Conservation (phyloP, 2,113 vertebrate genomes). For the Corydoras maculifer region DNA sequence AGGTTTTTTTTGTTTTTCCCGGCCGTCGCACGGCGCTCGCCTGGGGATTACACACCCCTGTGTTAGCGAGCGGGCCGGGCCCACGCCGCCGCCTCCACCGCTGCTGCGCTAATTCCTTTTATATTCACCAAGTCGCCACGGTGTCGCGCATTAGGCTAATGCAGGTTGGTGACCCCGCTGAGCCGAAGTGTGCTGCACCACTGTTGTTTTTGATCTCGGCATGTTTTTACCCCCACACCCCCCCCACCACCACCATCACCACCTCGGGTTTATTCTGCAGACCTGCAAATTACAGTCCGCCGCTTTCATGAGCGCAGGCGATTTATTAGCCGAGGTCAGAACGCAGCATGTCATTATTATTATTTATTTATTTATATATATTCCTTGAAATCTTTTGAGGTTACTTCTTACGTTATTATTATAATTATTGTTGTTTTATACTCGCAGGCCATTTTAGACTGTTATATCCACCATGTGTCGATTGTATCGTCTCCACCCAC, state of each 20-base stretch:
- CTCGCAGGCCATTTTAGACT: no score
- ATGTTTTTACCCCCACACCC: constrained; percentile 20
- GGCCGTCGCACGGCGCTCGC: constrained; percentile 5
- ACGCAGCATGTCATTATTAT: constrained; percentile 39
- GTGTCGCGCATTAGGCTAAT: constrained; percentile 42
- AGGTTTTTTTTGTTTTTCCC: constrained; percentile 23
- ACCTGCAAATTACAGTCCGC: constrained; percentile 20
- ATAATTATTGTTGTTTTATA: no score
- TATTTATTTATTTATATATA: no score
- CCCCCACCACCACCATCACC: no score
- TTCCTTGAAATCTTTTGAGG: no score
- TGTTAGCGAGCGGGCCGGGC: background rate
- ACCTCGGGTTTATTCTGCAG: no score
- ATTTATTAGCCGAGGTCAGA: constrained; percentile 65
- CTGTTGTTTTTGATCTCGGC: constrained; percentile 25
- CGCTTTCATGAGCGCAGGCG: constrained; percentile 50
- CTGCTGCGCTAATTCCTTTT: constrained; percentile 32
- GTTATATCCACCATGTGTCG: no score
- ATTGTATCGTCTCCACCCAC: no score
- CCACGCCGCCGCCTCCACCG: background rate
- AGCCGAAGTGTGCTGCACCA: constrained; percentile 39
- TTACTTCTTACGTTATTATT: no score
- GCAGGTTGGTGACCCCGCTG: constrained; percentile 41
- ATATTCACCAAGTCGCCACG: constrained; percentile 34
- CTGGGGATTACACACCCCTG: constrained; percentile 23